Evolutionary conservation across 2,113 vertebrate genomes (phyloP).

Genomic region (Hippopotamus amphibius): DNA sequence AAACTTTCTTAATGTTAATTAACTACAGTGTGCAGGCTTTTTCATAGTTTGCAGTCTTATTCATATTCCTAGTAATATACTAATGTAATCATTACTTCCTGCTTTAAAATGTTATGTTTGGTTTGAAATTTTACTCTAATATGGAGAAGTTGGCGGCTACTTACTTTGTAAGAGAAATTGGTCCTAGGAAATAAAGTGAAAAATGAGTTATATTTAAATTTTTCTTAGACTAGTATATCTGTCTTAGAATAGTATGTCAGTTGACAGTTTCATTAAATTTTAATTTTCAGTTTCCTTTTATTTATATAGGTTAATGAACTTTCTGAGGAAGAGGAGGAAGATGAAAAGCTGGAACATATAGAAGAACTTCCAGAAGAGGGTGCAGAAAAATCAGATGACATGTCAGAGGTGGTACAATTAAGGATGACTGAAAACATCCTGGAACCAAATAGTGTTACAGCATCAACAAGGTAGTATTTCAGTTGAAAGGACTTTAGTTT

Average conservation of each 20-base stretch:
- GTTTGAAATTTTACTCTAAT: conserved; percentile 50
- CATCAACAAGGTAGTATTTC: conserved; percentile 87
- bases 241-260: neutral
- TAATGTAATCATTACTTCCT: neutral
- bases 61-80: neutral
- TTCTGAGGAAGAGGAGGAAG: conserved; percentile 92
- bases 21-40: neutral
- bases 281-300: conserved; percentile 46
- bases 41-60: neutral
- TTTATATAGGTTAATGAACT: conserved; percentile 94
- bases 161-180: conserved; percentile 4
- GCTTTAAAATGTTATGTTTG: conserved; percentile 41
- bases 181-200: conserved; percentile 41
- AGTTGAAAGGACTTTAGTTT: conserved; percentile 30
- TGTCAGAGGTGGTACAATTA: conserved; percentile 86
- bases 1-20: conserved; percentile 20
- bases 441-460: conserved; percentile 85
- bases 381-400: conserved; percentile 89
- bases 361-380: conserved; percentile 96
- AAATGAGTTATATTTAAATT: conserved; percentile 43
- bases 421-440: conserved; percentile 86
- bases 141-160: neutral
- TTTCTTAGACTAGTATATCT: conserved; percentile 32
- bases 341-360: conserved; percentile 95
- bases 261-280: conserved; percentile 41